phyloP scores from a whole-genome alignment of 2,113 vertebrate species.

The Ibidorhyncha struthersii region DNA sequence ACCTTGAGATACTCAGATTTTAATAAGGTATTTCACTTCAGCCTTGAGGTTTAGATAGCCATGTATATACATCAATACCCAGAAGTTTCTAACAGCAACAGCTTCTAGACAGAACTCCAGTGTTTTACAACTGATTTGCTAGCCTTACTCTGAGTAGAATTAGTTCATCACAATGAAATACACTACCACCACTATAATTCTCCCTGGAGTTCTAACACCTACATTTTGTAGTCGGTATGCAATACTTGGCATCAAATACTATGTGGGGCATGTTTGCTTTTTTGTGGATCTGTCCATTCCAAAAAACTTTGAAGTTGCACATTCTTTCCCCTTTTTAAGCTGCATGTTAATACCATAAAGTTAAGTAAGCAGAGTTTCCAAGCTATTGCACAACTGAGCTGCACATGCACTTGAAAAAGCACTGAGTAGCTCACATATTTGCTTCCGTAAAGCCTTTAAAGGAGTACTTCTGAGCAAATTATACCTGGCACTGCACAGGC shows the following conservation, averaged over 20 bases:
- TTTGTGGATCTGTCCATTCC: neutral
- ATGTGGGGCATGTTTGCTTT: neutral
- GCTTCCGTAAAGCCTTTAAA: neutral
- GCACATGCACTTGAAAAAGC: neutral
- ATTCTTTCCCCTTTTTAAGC: constrained; percentile 2
- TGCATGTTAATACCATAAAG: neutral
- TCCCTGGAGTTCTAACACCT: neutral
- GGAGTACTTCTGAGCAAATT: neutral
- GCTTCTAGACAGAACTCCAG: neutral
- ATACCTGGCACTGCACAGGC: neutral
- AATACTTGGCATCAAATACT: neutral
- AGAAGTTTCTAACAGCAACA: neutral
- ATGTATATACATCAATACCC: neutral
- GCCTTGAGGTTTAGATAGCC: neutral
- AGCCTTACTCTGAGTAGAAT: neutral
- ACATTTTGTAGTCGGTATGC: neutral
- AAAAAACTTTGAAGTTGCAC: neutral
- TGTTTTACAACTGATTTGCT: neutral
- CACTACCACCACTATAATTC: neutral
- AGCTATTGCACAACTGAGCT: neutral
- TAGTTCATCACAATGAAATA: neutral
- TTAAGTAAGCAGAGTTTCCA: constrained; percentile 11
- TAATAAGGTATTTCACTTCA: neutral
- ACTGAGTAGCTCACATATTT: neutral
- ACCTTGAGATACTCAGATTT: neutral